Evolutionary conservation across 2,797 vertebrate species (phyloP).

Genomic region (Lemur catta): DNA sequence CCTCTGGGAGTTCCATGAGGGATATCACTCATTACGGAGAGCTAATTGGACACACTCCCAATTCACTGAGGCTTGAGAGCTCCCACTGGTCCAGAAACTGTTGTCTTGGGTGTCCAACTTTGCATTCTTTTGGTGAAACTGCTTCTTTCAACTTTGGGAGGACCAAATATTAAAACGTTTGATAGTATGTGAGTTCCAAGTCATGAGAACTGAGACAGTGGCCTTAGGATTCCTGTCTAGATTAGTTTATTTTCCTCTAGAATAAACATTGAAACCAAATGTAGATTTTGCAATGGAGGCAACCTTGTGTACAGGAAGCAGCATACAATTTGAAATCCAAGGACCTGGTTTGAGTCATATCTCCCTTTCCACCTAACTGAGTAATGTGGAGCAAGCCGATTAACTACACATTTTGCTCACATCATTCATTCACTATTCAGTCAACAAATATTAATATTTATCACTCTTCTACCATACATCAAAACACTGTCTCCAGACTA

Average conservation of each 20-base stretch:
- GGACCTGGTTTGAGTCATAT: conserved; percentile 13
- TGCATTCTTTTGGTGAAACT: not conserved
- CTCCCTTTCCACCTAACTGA: not conserved
- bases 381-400: not conserved
- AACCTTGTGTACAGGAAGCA: conserved; percentile 33
- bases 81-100: not conserved
- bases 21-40: not conserved
- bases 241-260: conserved; percentile 39
- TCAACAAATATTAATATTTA: not conserved
- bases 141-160: conserved; percentile 5
- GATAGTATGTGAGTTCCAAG: not conserved
- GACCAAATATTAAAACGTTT: not conserved
- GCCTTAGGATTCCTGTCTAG: conserved; percentile 33
- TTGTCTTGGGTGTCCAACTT: not conserved
- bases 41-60: not conserved
- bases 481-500: not conserved
- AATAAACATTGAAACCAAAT: conserved; percentile 63
- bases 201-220: not conserved
- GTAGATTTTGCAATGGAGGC: conserved; percentile 35
- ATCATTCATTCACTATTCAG: not conserved
- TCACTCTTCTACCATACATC: no score
- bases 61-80: not conserved
- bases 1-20: not conserved
- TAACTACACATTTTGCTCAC: not conserved
- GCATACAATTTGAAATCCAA: conserved; percentile 39